These are phyloP conservation scores for Cerceris rybyensis DNA, from an alignment of 2,888 invertebrate species.

Conservation along the genomic window DNA sequence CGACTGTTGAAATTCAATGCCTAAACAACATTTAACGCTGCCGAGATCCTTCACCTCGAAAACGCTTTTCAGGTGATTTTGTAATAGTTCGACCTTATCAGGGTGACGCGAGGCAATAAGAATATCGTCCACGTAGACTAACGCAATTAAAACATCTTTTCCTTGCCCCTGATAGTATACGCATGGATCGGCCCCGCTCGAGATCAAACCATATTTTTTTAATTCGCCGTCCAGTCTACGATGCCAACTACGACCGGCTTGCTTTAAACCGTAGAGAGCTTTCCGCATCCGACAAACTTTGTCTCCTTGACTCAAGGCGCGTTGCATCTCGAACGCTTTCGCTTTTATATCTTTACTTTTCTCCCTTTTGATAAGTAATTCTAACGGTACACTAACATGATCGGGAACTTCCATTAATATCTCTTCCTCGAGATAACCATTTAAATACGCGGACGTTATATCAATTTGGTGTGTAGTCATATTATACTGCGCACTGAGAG, in stretches of 20 bases:
- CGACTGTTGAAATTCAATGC: constrained; percentile 4
- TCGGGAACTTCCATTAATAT: neutral
- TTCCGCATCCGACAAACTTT: constrained; percentile 7
- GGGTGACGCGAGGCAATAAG: neutral
- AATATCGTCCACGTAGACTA: constrained; percentile 13
- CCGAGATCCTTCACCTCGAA: neutral
- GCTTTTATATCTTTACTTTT: neutral
- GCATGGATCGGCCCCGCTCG: constrained; percentile 5
- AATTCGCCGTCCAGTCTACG: neutral
- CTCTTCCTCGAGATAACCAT: neutral
- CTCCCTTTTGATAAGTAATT: neutral
- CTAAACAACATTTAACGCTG: constrained; percentile 1
- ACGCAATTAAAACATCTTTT: constrained; percentile 6
- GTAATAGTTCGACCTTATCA: neutral
- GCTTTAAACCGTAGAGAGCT: constrained; percentile 11
- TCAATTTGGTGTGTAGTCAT: constrained; percentile 1
- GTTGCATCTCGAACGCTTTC: constrained; percentile 11
- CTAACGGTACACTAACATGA: neutral
- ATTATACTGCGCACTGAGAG: neutral
- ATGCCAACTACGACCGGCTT: constrained; percentile 17
- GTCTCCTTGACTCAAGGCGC: neutral
- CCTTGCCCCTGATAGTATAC: neutral
- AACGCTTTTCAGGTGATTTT: neutral
- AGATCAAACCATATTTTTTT: neutral
- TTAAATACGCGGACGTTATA: constrained; percentile 1